These are phyloP conservation scores for Ciconia maguari DNA, from an alignment of 2,113 vertebrate species.

Conservation along the genomic window DNA sequence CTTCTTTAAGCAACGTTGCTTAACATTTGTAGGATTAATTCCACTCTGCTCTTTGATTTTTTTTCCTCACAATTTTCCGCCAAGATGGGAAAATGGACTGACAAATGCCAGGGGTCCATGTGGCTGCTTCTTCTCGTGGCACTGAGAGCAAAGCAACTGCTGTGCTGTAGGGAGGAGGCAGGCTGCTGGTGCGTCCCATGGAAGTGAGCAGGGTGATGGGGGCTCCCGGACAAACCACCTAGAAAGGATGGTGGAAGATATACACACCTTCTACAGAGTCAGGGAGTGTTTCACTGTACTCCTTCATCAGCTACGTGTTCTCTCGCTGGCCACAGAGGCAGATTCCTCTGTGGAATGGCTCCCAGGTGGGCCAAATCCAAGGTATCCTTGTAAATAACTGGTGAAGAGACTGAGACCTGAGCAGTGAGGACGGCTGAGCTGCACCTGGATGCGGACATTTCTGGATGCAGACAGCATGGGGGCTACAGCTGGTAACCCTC, in stretches of 20 bases:
- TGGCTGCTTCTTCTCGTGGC: background rate
- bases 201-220: fast-evolving
- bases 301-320: background rate
- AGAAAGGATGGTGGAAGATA: background rate
- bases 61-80: background rate
- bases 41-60: background rate
- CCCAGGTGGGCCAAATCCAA: background rate
- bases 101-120: background rate
- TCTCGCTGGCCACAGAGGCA: background rate
- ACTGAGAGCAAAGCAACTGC: background rate
- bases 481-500: background rate
- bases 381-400: background rate
- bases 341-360: background rate
- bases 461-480: too few species aligned
- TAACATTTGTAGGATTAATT: background rate
- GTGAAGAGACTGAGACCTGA: background rate
- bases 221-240: background rate
- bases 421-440: background rate
- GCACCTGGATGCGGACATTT: fast-evolving
- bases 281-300: background rate
- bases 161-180: background rate
- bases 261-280: background rate
- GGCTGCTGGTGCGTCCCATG: background rate
- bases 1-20: background rate
- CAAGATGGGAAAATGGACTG: background rate